A percentile compares a stretch with the other conserved stretches of the same genome.
These are phyloP conservation scores for Cyanoramphus novaezelandiae DNA, from an alignment of 2,113 vertebrate genomes.

Conservation along the genomic window DNA sequence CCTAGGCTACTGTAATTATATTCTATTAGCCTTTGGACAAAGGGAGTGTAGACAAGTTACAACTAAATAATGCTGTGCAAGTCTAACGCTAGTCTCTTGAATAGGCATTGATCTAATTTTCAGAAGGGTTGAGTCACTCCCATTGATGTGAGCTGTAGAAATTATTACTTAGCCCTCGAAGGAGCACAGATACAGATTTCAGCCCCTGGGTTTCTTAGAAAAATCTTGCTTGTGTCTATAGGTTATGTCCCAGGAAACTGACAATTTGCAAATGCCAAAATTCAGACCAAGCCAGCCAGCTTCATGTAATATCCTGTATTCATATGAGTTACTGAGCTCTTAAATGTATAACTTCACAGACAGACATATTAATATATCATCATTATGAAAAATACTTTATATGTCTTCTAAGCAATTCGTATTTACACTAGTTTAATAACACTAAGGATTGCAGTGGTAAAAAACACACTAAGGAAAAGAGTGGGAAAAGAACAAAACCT, in stretches of 20 bases:
- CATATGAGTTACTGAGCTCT: background rate
- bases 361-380: background rate
- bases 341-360: background rate
- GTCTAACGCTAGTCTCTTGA: background rate
- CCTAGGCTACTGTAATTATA: background rate
- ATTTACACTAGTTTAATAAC: background rate
- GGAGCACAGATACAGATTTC: background rate
- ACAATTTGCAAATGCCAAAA: background rate
- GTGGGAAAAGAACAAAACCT: background rate
- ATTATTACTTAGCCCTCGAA: background rate
- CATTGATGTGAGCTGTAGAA: background rate
- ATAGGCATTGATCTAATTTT: conserved; percentile 20
- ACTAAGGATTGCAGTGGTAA: background rate
- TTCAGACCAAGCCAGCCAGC: background rate
- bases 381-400: background rate
- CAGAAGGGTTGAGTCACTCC: background rate
- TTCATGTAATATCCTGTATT: background rate
- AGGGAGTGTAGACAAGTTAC: conserved; percentile 3
- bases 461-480: background rate
- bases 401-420: background rate
- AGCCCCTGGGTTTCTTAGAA: background rate
- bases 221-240: background rate
- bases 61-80: conserved; percentile 10
- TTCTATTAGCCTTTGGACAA: conserved; percentile 37
- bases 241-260: background rate